These are phyloP conservation scores for Avahi laniger DNA, from an alignment of 2,797 vertebrate species.

Conservation along the genomic window DNA sequence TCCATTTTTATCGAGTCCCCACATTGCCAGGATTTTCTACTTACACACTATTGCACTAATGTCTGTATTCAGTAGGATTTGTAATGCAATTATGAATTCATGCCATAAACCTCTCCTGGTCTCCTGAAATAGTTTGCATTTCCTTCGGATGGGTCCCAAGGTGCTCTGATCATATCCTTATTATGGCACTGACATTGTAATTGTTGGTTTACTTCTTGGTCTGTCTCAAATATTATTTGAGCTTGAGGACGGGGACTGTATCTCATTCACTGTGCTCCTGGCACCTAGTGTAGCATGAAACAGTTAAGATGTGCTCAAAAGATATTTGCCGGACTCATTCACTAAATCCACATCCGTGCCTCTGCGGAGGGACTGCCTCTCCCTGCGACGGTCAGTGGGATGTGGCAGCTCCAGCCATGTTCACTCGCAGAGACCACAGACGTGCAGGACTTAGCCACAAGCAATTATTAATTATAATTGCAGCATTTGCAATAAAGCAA, in stretches of 20 bases:
- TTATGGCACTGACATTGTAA: background rate
- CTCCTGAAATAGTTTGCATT: background rate
- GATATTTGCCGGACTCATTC: background rate
- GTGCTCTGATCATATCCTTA: background rate
- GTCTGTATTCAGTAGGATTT: slow-evolving; percentile 15
- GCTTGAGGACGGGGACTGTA: background rate
- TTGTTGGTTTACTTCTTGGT: background rate
- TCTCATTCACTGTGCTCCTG: background rate
- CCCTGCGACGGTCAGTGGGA: background rate
- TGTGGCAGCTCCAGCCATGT: fast-evolving
- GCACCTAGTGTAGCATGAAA: background rate
- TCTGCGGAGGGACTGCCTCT: background rate
- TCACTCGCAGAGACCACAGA: background rate
- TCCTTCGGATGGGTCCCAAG: background rate
- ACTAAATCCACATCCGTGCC: background rate
- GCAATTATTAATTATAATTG: slow-evolving; percentile 2
- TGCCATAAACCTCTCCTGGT: background rate
- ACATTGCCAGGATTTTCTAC: background rate
- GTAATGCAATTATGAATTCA: slow-evolving; percentile 48
- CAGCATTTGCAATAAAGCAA: background rate
- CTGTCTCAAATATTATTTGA: background rate
- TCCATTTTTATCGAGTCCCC: background rate
- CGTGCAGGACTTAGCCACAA: background rate
- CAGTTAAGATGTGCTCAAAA: background rate
- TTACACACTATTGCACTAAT: background rate